Evolutionary conservation across 2,113 vertebrate genomes (phyloP).

Genomic region (Arothron firmamentum): DNA sequence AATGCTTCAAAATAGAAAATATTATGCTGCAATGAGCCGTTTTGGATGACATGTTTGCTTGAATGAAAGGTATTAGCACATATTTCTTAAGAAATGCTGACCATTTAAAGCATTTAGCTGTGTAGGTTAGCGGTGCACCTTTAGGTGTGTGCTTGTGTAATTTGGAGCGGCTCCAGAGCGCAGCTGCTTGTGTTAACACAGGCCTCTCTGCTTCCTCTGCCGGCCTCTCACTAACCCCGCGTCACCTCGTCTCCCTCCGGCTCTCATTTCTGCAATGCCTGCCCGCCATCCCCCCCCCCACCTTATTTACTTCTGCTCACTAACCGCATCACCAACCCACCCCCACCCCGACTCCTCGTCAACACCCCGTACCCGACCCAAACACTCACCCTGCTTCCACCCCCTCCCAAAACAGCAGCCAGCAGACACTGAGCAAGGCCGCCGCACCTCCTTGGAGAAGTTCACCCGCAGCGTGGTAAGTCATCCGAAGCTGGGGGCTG

Average conservation of each 20-base stretch:
- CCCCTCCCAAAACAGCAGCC: conserved; percentile 74
- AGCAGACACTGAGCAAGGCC: conserved; percentile 94
- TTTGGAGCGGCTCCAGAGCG: conserved; percentile 52
- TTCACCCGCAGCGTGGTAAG: conserved; percentile 98
- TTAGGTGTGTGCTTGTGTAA: conserved; percentile 43
- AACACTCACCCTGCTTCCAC: conserved; percentile 61
- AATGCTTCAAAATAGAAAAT: no score
- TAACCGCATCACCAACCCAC: conserved; percentile 42
- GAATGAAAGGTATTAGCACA: no score
- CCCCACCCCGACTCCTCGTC: conserved; percentile 24
- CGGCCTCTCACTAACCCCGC: conserved; percentile 48
- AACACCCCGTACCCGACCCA: conserved; percentile 55
- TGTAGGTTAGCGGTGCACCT: not conserved
- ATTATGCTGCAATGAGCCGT: no score
- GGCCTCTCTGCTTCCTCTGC: conserved; percentile 56
- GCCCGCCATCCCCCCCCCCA: conserved; percentile 17
- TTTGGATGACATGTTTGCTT: no score
- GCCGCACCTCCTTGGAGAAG: conserved; percentile 98
- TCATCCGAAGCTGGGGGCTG: conserved; percentile 66
- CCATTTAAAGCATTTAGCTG: not conserved
- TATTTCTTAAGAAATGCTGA: no score
- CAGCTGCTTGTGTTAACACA: conserved; percentile 60
- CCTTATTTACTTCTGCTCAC: conserved; percentile 9
- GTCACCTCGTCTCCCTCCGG: conserved; percentile 24
- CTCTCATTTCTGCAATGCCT: conserved; percentile 52